A percentile compares a stretch with the other conserved stretches of the same genome.
Evolutionary conservation across 1,140 invertebrate genomes (phyloP).

Genomic region (Chionoecetes opilio): DNA sequence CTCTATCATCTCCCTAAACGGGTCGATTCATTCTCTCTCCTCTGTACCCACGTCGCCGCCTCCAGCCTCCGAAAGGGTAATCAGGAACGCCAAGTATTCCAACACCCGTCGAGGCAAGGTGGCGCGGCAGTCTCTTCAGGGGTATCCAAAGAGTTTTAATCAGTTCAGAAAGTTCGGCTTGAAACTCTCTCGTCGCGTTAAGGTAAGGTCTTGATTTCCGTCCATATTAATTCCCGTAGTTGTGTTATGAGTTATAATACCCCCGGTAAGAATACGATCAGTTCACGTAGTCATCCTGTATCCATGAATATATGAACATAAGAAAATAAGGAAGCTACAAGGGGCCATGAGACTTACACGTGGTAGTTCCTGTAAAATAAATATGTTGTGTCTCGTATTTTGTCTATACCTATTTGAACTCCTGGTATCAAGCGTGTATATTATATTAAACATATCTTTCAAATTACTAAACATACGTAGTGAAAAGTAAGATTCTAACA

Average conservation of each 20-base stretch:
- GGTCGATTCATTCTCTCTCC: slow-evolving; percentile 63
- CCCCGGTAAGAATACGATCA: no score
- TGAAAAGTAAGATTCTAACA: no score
- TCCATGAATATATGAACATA: slow-evolving; percentile 11
- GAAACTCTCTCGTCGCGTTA: slow-evolving; percentile 39
- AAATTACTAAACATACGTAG: no score
- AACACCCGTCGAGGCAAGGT: slow-evolving; percentile 64
- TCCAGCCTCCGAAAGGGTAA: slow-evolving; percentile 37
- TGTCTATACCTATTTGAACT: background rate
- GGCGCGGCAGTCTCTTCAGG: slow-evolving; percentile 64
- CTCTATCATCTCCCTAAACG: slow-evolving; percentile 66
- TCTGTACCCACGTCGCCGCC: slow-evolving; percentile 65
- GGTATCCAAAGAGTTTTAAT: slow-evolving; percentile 71
- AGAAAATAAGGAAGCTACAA: no score
- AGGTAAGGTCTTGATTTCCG: slow-evolving; percentile 58
- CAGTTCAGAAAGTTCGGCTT: slow-evolving; percentile 61
- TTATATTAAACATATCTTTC: no score
- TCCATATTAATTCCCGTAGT: no score
- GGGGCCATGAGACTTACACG: no score
- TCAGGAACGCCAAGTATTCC: slow-evolving; percentile 69
- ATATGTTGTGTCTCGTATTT: background rate
- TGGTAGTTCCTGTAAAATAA: no score
- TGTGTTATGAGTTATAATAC: no score
- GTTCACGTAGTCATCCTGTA: no score
- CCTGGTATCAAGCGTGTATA: no score